Conservation (phyloP, 2,888 invertebrate genomes). For the Cenopis cana region DNA sequence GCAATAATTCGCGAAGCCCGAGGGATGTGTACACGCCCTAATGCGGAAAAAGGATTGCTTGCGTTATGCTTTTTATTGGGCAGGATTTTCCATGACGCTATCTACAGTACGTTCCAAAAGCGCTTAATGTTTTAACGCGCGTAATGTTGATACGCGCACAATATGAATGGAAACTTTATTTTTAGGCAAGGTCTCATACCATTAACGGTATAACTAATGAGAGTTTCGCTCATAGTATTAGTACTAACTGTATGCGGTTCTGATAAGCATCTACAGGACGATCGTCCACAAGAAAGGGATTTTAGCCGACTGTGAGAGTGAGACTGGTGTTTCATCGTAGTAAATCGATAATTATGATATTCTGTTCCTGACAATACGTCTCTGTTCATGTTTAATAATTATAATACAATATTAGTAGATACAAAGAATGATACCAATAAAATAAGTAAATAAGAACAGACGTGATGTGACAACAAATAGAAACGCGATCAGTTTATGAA, state of each 20-base stretch:
- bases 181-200: no score
- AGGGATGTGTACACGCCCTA: constrained; percentile 70
- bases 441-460: no score
- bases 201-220: no score
- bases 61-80: constrained; percentile 79
- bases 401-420: not conserved
- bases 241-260: no score
- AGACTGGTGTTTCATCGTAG: not conserved
- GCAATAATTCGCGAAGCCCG: constrained; percentile 23
- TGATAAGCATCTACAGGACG: no score
- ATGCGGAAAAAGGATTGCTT: constrained; percentile 75
- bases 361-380: not conserved
- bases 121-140: not conserved
- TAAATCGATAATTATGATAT: not conserved
- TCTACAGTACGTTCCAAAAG: constrained; percentile 54
- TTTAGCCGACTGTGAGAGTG: not conserved
- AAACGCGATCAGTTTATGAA: no score
- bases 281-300: not conserved
- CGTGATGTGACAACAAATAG: no score
- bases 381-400: not conserved
- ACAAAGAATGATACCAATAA: not conserved
- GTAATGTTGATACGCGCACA: not conserved
- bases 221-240: no score
- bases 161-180: not conserved
- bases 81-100: constrained; percentile 61